Conservation (phyloP, 2,797 vertebrate genomes). For the Aplochiton taeniatus region DNA sequence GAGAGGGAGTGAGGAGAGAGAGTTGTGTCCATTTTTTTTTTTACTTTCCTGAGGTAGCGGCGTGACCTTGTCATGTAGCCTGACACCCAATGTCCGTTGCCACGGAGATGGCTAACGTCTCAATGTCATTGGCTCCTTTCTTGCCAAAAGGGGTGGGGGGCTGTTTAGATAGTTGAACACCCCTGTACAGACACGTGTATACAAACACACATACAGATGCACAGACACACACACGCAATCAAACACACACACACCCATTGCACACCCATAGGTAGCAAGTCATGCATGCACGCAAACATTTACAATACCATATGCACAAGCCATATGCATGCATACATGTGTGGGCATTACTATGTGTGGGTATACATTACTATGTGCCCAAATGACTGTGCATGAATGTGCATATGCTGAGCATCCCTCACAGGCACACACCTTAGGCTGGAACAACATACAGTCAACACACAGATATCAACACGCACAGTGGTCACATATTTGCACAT, state of each 20-base stretch:
- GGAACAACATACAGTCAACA: background rate
- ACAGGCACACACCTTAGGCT: no score
- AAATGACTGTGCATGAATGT: no score
- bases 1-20: background rate
- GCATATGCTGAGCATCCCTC: no score
- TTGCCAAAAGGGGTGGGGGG: slow-evolving; percentile 24
- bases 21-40: slow-evolving; percentile 14
- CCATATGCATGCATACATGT: no score
- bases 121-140: slow-evolving; percentile 66
- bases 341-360: no score
- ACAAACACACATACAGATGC: slow-evolving; percentile 8
- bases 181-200: slow-evolving; percentile 5
- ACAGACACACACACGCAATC: background rate
- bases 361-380: no score
- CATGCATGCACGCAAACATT: no score
- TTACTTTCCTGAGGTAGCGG: slow-evolving; percentile 44
- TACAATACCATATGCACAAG: no score
- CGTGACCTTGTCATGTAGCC: slow-evolving; percentile 65
- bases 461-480: slow-evolving; percentile 7
- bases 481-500: slow-evolving; percentile 4
- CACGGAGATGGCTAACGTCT: slow-evolving; percentile 77
- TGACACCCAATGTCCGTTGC: slow-evolving; percentile 71
- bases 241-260: slow-evolving; percentile 12
- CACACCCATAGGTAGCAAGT: no score
- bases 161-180: background rate